Percentiles rank a stretch among this genome's conserved stretches.
These are phyloP conservation scores for Trisateles emortualis DNA, from an alignment of 2,888 invertebrate genomes.

Conservation along the genomic window DNA sequence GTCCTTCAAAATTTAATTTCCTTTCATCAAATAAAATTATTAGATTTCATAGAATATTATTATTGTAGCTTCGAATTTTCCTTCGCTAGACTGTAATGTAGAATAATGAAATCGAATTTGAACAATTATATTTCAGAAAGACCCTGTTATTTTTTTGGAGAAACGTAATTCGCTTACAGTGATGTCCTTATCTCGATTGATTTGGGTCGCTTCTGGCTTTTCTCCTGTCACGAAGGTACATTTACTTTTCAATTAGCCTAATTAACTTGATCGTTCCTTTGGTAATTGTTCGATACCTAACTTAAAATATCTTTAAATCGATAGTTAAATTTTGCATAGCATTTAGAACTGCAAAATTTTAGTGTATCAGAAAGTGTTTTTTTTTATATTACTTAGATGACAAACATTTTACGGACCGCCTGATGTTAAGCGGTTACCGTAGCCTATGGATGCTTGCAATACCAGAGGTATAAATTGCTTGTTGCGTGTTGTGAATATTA, in stretches of 20 bases:
- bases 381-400: too few species aligned
- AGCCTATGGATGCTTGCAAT: too few species aligned
- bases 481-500: too few species aligned
- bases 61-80: conserved; percentile 39
- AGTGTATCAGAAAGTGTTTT: too few species aligned
- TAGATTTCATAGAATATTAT: conserved; percentile 50
- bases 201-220: conserved; percentile 35
- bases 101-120: conserved; percentile 36
- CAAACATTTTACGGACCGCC: too few species aligned
- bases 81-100: conserved; percentile 30
- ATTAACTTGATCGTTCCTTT: conserved; percentile 24
- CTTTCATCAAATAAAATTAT: conserved; percentile 55
- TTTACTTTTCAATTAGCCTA: conserved; percentile 25
- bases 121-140: conserved; percentile 29
- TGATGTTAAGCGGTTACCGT: too few species aligned
- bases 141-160: conserved; percentile 14
- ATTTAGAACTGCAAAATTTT: too few species aligned
- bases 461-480: too few species aligned
- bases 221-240: conserved; percentile 11
- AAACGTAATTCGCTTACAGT: conserved; percentile 35
- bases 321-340: not conserved
- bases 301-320: too few species aligned
- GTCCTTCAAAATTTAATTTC: conserved; percentile 62
- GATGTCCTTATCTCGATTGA: conserved; percentile 34
- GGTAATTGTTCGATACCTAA: too few species aligned